phyloP scores from a whole-genome alignment of 37 sponge, comb jelly and placozoan species.

The Hexactinellida sp. region DNA sequence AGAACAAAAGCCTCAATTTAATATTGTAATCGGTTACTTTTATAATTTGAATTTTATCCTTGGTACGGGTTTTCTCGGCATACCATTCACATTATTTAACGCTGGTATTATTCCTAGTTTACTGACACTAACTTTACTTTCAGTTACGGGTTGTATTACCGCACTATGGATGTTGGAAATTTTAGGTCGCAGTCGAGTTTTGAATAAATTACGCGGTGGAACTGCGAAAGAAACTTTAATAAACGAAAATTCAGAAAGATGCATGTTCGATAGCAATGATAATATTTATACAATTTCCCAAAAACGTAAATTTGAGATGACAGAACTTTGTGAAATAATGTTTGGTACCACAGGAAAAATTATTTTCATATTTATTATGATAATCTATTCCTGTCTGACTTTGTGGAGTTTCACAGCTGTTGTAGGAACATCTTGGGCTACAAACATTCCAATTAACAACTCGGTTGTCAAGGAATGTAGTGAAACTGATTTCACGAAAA shows the following conservation, averaged over 20 bases:
- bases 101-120: background rate
- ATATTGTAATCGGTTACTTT: background rate
- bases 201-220: background rate
- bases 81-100: background rate
- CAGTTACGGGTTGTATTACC: background rate
- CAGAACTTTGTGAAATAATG: slow-evolving; percentile 54
- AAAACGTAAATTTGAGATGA: slow-evolving; percentile 59
- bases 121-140: background rate
- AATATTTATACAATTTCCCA: background rate
- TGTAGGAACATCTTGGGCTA: slow-evolving; percentile 73
- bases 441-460: slow-evolving; percentile 59
- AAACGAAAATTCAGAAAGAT: background rate
- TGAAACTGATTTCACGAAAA: slow-evolving; percentile 34
- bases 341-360: slow-evolving; percentile 34
- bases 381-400: slow-evolving; percentile 39
- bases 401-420: slow-evolving; percentile 51
- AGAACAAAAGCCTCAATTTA: background rate
- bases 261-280: background rate
- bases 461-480: slow-evolving; percentile 28
- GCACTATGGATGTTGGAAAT: slow-evolving; percentile 15
- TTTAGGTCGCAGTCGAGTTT: background rate
- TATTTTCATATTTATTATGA: slow-evolving; percentile 45
- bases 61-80: background rate
- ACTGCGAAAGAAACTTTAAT: background rate
- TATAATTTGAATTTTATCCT: slow-evolving; percentile 14